Base-by-base conservation (phyloP, 37 sponge, comb jelly and placozoan species). In the Diacarnus erythraeanus region DNA sequence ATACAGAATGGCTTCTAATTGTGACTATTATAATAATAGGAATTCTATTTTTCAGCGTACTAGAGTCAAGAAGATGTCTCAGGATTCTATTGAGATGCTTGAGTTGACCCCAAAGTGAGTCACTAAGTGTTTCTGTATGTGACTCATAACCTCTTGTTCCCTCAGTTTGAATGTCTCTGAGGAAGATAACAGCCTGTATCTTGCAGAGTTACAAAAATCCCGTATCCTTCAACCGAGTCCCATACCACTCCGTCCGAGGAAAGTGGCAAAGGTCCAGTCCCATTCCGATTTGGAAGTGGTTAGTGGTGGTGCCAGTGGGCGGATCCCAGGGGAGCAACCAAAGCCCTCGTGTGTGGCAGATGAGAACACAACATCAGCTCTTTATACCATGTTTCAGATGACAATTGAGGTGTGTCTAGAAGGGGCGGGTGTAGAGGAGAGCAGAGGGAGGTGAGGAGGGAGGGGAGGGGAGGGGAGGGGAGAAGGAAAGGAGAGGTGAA, bases 241-340 rank as follows among this genome's bases (percentile, higher is more conserved):
- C 66, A 31, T 18, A 25, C 31, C 2, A 25, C 61, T 5, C 61
- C 56, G 25, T 6, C 61, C 40, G 12, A 38, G 77, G 2, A 76
- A 38, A 42, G 17, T 76, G 0, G 77, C 64, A 23, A 59, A 41
- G 41, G 26, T 61, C 10, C 77, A 22, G 18, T 76, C 61, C 4
- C 77, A 59, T 38, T 59, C 77, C 20, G 38, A 76, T 15, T 60
- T 76, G 10, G 63, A 38, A 42, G 77, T 76, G 64, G 77, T 76
- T 8, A 20, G 33, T 54, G 70, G 31, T 63, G 64, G 26, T 15
- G 6, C 64, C 64, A 25, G 64, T 6, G 64, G 64, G 6, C 10
- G 12, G 10, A 12, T 12, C 6, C 51, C 51, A 12, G 64, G 64
- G 26, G 22, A 10, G 25, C 71, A 38, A 2, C 35, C 72, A 21